phyloP scores from a whole-genome alignment of 2,113 vertebrate genomes.

The Symphodus melops region DNA sequence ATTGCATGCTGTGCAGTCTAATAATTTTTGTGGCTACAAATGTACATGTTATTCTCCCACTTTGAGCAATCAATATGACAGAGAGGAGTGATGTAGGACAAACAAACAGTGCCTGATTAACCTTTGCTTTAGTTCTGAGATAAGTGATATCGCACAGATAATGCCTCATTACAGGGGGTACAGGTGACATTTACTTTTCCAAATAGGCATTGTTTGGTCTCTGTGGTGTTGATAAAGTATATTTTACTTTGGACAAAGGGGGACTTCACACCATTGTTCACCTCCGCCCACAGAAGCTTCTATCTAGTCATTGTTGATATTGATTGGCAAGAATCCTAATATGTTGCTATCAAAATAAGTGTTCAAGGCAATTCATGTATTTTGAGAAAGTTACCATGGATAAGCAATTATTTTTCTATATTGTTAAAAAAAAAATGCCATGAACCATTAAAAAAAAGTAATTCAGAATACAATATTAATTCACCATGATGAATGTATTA shows the following conservation, averaged over 20 bases:
- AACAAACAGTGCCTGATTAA: conserved; percentile 53
- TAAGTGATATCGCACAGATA: conserved; percentile 36
- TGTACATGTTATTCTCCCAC: conserved; percentile 24
- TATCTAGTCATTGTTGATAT: conserved; percentile 55
- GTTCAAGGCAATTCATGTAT: background rate
- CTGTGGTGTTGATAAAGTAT: conserved; percentile 15
- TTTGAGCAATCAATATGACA: conserved; percentile 42
- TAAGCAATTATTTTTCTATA: background rate
- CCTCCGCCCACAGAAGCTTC: conserved; percentile 59
- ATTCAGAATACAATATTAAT: background rate
- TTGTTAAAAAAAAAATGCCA: background rate
- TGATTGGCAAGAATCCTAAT: conserved; percentile 51
- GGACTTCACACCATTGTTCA: conserved; percentile 35
- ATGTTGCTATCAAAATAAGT: conserved; percentile 6
- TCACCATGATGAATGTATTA: background rate
- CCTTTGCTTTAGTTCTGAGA: conserved; percentile 57
- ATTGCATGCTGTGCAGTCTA: conserved; percentile 38
- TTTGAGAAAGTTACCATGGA: too few relatives aligned
- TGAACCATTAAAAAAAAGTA: background rate
- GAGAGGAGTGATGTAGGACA: conserved; percentile 34
- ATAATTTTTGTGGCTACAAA: conserved; percentile 10
- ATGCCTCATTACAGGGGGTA: conserved; percentile 41
- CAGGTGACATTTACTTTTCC: conserved; percentile 50
- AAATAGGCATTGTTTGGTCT: background rate
- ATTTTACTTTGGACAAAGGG: conserved; percentile 31